A percentile compares a stretch with the other conserved stretches of the same genome.
These are phyloP conservation scores for Atherinomorus stipes DNA, from an alignment of 2,113 vertebrate species.

Conservation along the genomic window DNA sequence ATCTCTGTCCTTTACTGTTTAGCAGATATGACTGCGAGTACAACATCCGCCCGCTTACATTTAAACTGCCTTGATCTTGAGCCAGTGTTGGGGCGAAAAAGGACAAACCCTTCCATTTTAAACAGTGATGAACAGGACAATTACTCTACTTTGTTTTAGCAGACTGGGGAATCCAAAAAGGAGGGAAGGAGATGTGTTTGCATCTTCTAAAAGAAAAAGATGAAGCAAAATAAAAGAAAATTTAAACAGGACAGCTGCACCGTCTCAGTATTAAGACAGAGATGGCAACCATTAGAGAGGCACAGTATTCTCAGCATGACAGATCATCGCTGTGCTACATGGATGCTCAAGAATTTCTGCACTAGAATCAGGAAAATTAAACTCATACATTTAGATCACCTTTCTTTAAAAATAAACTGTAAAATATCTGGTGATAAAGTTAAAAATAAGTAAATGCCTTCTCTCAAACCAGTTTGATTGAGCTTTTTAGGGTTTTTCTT, in stretches of 20 bases:
- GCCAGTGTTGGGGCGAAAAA: constrained; percentile 16
- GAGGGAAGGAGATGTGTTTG: not conserved
- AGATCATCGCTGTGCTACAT: constrained; percentile 1
- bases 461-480: not conserved
- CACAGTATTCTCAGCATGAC: constrained; percentile 21
- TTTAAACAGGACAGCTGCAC: not conserved
- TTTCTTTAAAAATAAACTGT: not conserved
- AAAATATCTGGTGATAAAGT: no score
- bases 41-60: constrained; percentile 33
- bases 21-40: constrained; percentile 38
- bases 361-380: not conserved
- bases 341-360: constrained; percentile 9
- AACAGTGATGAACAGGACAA: not conserved
- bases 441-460: not conserved
- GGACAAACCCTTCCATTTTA: constrained; percentile 10
- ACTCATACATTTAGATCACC: not conserved
- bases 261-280: constrained; percentile 18
- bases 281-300: constrained; percentile 36
- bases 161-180: not conserved
- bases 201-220: not conserved
- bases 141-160: not conserved
- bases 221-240: not conserved
- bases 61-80: constrained; percentile 34
- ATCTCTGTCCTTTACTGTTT: constrained; percentile 28
- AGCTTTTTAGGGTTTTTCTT: not conserved